A percentile compares a stretch with the other conserved stretches of the same genome.
Evolutionary conservation across 2,888 invertebrate genomes (phyloP).

Genomic region (Limnephilus marmoratus): DNA sequence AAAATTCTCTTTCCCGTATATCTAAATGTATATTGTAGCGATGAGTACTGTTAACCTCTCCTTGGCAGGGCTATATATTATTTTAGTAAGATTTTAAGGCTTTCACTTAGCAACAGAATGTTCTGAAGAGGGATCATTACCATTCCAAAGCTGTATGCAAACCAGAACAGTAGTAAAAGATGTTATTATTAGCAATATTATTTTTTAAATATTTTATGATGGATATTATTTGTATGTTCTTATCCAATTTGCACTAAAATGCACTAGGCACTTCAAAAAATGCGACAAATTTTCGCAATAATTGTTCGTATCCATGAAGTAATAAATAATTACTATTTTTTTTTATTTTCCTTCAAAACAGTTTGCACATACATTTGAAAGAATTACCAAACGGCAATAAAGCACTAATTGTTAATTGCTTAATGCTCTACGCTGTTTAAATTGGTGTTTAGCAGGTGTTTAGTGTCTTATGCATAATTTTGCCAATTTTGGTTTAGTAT

Average conservation of each 20-base stretch:
- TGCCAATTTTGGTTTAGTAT: background rate
- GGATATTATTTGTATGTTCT: background rate
- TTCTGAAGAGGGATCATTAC: background rate
- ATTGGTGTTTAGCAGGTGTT: background rate
- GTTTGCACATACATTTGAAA: background rate
- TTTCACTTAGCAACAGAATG: background rate
- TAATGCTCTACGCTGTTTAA: background rate
- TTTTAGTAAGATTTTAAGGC: background rate
- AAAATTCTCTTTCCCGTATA: background rate
- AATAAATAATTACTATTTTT: background rate
- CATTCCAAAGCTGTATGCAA: background rate
- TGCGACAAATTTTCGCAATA: background rate
- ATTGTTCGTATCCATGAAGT: background rate
- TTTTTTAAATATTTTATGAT: background rate
- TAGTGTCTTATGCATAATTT: background rate
- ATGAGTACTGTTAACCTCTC: background rate
- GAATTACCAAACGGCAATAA: background rate
- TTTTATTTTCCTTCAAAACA: background rate
- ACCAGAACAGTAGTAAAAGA: background rate
- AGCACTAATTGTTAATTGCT: background rate
- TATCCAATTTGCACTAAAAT: background rate
- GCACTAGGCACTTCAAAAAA: background rate
- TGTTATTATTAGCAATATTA: background rate
- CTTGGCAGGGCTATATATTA: background rate
- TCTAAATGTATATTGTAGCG: background rate